Percentiles rank a stretch among this genome's conserved stretches.
Conservation (phyloP, 2,797 vertebrate genomes). For the Dipus sagitta region DNA sequence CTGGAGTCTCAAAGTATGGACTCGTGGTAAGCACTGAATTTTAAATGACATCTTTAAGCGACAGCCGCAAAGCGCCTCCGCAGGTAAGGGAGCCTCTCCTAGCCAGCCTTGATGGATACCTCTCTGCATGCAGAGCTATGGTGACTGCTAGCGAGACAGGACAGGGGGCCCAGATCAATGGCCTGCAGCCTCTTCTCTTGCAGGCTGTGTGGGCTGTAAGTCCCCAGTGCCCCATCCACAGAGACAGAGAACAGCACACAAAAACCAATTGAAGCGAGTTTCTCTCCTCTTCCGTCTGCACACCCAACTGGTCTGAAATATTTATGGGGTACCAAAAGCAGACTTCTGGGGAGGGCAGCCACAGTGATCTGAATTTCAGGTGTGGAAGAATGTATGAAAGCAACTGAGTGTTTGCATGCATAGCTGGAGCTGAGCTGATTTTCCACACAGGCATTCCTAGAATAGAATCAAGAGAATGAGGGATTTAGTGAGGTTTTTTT, state of each 20-base stretch:
- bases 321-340: background rate
- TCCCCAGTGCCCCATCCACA: background rate
- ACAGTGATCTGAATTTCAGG: background rate
- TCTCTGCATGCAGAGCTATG: accelerated
- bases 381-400: background rate
- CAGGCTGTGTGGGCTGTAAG: accelerated
- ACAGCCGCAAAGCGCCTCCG: background rate
- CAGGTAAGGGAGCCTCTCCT: background rate
- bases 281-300: background rate
- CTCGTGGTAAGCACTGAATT: background rate
- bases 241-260: background rate
- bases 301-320: slow-evolving; percentile 56
- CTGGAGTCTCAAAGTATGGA: background rate
- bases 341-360: background rate
- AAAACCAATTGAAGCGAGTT: background rate
- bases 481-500: background rate
- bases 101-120: background rate
- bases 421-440: background rate
- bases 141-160: background rate
- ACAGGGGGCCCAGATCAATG: background rate
- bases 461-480: background rate
- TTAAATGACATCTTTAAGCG: slow-evolving; percentile 12
- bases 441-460: background rate
- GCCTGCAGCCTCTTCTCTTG: background rate
- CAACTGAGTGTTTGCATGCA: background rate